These are phyloP conservation scores for Periophthalmus modestus DNA, from an alignment of 2,113 vertebrate species.

Conservation along the genomic window DNA sequence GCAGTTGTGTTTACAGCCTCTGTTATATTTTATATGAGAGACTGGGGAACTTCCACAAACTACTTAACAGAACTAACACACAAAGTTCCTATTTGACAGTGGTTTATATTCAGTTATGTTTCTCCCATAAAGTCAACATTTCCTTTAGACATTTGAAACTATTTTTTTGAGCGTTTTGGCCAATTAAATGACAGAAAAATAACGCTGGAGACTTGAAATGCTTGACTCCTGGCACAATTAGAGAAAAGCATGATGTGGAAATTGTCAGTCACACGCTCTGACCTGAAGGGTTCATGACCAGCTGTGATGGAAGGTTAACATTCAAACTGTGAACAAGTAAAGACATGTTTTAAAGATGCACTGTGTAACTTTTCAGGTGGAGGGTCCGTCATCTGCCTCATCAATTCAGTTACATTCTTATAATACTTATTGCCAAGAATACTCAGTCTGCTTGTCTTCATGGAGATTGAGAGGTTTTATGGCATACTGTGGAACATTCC, in stretches of 20 bases:
- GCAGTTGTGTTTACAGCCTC: too few relatives aligned
- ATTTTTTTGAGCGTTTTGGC: not conserved
- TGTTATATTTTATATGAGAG: too few relatives aligned
- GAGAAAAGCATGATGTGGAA: conserved; percentile 13
- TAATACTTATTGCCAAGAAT: too few relatives aligned
- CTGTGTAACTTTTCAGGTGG: too few relatives aligned
- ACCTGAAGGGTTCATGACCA: conserved; percentile 5
- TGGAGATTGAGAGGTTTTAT: too few relatives aligned
- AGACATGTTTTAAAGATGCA: not conserved
- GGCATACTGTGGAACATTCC: too few relatives aligned
- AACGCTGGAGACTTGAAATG: not conserved
- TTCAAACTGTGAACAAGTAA: not conserved
- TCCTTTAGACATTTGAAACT: not conserved
- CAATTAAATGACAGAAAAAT: not conserved
- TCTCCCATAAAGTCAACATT: not conserved
- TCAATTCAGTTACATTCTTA: too few relatives aligned
- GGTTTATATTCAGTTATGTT: not conserved
- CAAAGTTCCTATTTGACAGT: not conserved
- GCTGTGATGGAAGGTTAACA: conserved; percentile 6
- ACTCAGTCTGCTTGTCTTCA: too few relatives aligned
- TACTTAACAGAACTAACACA: not conserved
- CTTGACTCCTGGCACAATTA: not conserved
- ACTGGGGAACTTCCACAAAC: not conserved
- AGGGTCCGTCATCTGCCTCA: too few relatives aligned
- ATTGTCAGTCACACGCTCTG: conserved; percentile 10